Base-by-base conservation (phyloP, 2,888 invertebrate species). In the Hylaea fasciaria region DNA sequence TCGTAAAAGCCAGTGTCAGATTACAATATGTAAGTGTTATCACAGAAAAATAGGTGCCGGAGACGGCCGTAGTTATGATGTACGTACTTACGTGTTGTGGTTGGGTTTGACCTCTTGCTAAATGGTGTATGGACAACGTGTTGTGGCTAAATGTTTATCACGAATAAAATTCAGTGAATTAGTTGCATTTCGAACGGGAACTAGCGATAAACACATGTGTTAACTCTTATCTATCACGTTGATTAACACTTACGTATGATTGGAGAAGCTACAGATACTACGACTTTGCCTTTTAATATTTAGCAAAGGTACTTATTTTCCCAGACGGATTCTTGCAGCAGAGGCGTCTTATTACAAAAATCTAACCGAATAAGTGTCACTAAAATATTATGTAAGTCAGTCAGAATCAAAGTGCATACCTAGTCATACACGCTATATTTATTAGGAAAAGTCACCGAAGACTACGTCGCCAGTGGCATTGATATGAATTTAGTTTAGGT, bases 401-500 rank as follows among this genome's bases (percentile, higher is more conserved):
- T n/a, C 45, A 0, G 48, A 32, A 17, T 35, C 32, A n/a, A 16
- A 43, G 17, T 16, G 47, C 55, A 32, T 55, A 47, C 47, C 46
- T 55, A 47, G n/a, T 40, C n/a, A n/a, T 40, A 51, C 13, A 29
- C 41, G 17, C 39, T 22, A 52, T 62, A 65, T 68, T 65, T 70
- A 64, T 66, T 62, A 55, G 64, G 55, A 59, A 58, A 64, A 64
- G 62, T 64, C 65, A 41, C 56, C 35, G 68, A 64, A 66, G 70
- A 68, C 76, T 71, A 71, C 72, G 71, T 74, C 74, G 74, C 73
- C 74, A 69, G 66, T 71, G 72, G 71, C 72, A 71, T 68, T 68
- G 65, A 52, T 69, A 67, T 62, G 72, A 74, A 76, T 80, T 77
- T 75, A 68, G 78, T 80, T 77, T 75, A 68, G 78, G 76, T 76